These are phyloP conservation scores for Drosophila pandora DNA, from an alignment of 1,140 invertebrate genomes.

Conservation along the genomic window DNA sequence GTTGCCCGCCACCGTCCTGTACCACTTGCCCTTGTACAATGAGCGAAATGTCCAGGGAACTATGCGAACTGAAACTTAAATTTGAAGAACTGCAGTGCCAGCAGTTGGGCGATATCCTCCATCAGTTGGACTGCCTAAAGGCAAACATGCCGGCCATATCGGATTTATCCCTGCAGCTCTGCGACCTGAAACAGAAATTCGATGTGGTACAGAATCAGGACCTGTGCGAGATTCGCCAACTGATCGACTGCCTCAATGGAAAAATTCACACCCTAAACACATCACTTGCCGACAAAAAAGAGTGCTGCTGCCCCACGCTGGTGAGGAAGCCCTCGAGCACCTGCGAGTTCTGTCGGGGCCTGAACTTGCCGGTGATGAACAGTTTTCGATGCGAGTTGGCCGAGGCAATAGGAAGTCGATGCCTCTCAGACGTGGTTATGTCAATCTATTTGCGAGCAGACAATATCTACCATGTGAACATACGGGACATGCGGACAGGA, in stretches of 20 bases:
- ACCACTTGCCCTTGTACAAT: background rate
- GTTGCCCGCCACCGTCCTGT: background rate
- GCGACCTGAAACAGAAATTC: background rate
- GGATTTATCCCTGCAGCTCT: background rate
- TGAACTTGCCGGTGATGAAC: constrained; percentile 14
- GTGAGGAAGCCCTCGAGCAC: constrained; percentile 29
- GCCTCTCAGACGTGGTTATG: constrained; percentile 36
- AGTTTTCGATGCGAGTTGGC: constrained; percentile 29
- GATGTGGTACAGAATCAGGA: background rate
- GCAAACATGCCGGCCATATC: background rate
- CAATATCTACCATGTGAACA: constrained; percentile 70
- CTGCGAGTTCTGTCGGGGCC: constrained; percentile 47
- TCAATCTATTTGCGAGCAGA: constrained; percentile 59
- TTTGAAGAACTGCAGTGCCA: background rate
- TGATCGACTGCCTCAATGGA: background rate
- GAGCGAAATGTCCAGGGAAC: background rate
- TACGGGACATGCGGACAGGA: constrained; percentile 28
- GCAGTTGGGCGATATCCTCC: background rate
- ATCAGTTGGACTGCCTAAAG: background rate
- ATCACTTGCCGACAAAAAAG: background rate
- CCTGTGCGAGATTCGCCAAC: background rate
- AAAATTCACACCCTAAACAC: background rate
- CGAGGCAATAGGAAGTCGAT: constrained; percentile 24
- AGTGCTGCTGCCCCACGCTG: background rate
- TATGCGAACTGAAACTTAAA: background rate